phyloP scores from a whole-genome alignment of 1,140 invertebrate species.

The Drosophila virilis region DNA sequence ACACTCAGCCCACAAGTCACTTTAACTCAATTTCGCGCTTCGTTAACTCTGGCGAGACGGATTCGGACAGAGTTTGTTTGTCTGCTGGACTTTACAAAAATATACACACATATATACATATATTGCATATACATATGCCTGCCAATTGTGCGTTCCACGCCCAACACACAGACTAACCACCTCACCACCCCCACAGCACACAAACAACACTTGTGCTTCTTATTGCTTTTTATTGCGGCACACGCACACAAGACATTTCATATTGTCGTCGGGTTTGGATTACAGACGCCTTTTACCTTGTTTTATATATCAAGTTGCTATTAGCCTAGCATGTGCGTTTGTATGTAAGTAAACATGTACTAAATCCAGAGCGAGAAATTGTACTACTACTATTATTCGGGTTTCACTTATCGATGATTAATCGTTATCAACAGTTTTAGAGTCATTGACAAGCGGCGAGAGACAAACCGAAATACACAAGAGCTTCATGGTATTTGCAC shows the following conservation, averaged over 20 bases:
- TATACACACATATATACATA: conserved; percentile 7
- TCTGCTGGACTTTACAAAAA: conserved; percentile 26
- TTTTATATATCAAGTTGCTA: conserved; percentile 66
- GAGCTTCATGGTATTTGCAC: conserved; percentile 1
- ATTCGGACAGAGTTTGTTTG: not conserved
- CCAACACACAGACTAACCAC: conserved; percentile 51
- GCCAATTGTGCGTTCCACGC: conserved; percentile 63
- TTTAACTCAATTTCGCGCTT: conserved; percentile 71
- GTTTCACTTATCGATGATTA: conserved; percentile 24
- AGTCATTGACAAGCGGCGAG: conserved; percentile 11
- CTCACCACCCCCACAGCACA: conserved; percentile 25
- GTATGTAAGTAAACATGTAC: conserved; percentile 16
- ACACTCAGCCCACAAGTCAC: conserved; percentile 32
- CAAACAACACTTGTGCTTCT: conserved; percentile 41
- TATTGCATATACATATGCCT: conserved; percentile 13
- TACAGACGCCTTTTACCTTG: conserved; percentile 67
- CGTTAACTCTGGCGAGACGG: conserved; percentile 57
- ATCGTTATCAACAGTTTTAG: conserved; percentile 20
- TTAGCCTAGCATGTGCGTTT: conserved; percentile 25
- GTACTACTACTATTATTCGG: conserved; percentile 11
- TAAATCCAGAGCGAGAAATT: conserved; percentile 13
- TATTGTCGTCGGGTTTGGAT: conserved; percentile 61
- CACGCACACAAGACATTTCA: conserved; percentile 38
- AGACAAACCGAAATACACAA: conserved; percentile 23
- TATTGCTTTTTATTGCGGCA: conserved; percentile 50